Conservation (phyloP, 2,888 invertebrate species). For the Drosophila paranaensis region DNA sequence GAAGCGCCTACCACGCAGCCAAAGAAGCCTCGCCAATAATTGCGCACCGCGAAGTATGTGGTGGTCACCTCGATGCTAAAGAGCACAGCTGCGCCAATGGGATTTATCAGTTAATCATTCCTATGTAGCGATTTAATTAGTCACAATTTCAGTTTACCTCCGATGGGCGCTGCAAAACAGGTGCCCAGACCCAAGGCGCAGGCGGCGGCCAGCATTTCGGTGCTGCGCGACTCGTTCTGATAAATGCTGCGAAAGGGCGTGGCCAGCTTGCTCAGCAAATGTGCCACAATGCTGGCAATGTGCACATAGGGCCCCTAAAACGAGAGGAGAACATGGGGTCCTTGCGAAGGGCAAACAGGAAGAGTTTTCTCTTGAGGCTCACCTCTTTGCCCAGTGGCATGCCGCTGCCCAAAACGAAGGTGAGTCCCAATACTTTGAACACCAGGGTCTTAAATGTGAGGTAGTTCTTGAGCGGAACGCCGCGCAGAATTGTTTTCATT, state of each 20-base stretch:
- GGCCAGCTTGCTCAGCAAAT: constrained; percentile 95
- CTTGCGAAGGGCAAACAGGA: not conserved
- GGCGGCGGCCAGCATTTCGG: constrained; percentile 98
- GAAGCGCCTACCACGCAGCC: constrained; percentile 97
- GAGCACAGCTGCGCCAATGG: constrained; percentile 89
- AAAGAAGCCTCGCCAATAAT: constrained; percentile 99
- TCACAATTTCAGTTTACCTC: constrained; percentile 86
- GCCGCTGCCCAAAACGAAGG: constrained; percentile 95
- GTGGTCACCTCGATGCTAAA: constrained; percentile 99
- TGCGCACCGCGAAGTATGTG: constrained; percentile 98
- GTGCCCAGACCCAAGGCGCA: constrained; percentile 97
- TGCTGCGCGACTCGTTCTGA: constrained; percentile 96
- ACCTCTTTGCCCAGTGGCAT: constrained; percentile 99
- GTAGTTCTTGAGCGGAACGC: constrained; percentile 98
- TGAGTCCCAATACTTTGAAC: constrained; percentile 97
- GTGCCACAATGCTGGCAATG: constrained; percentile 98
- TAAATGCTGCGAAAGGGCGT: constrained; percentile 97
- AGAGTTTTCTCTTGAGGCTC: constrained; percentile 59
- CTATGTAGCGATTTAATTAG: not conserved
- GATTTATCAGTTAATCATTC: not conserved
- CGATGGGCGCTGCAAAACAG: constrained; percentile 98
- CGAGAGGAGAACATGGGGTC: constrained; percentile 14
- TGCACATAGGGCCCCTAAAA: constrained; percentile 97
- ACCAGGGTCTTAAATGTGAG: constrained; percentile 96
- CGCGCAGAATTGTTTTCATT: constrained; percentile 98